Percentiles rank a stretch among this genome's conserved stretches.
Evolutionary conservation across 2,888 invertebrate genomes (phyloP).

Genomic region (Drosophila longiperda): DNA sequence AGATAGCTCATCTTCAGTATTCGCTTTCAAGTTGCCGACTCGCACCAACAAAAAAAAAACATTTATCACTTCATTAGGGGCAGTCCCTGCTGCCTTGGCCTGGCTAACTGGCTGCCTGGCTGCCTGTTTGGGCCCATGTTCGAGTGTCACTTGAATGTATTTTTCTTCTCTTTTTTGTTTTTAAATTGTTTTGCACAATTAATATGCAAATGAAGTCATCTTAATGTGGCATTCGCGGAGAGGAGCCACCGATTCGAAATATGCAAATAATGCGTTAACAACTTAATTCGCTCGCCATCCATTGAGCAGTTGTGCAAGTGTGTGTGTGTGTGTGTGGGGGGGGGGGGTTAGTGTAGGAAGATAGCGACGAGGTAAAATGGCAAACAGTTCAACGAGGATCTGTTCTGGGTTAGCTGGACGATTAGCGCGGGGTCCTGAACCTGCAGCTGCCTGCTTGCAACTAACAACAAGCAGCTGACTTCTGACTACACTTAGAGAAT

Average conservation of each 20-base stretch:
- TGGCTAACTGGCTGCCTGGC: background rate
- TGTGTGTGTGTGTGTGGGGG: rapidly evolving
- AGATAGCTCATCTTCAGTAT: slow-evolving; percentile 46
- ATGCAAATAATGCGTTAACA: slow-evolving; percentile 84
- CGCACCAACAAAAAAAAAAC: slow-evolving; percentile 23
- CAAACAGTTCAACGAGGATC: slow-evolving; percentile 2
- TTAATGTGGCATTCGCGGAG: slow-evolving; percentile 70
- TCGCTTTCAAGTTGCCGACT: slow-evolving; percentile 47
- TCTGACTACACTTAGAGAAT: background rate
- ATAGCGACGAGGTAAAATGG: background rate
- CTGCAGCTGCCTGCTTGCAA: slow-evolving; percentile 11
- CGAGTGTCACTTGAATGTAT: slow-evolving; percentile 59
- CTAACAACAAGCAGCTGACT: slow-evolving; percentile 29
- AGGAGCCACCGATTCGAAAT: slow-evolving; percentile 61
- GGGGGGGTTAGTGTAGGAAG: no score
- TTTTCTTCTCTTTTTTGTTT: slow-evolving; percentile 12
- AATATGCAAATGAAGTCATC: slow-evolving; percentile 83
- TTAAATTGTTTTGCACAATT: slow-evolving; percentile 80
- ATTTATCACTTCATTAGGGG: slow-evolving; percentile 77
- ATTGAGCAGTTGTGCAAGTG: slow-evolving; percentile 16
- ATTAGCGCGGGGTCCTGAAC: slow-evolving; percentile 61
- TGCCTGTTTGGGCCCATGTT: slow-evolving; percentile 36
- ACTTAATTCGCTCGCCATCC: slow-evolving; percentile 80
- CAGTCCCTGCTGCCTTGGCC: slow-evolving; percentile 17
- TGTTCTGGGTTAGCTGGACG: slow-evolving; percentile 35